These are phyloP conservation scores for Ciona savignyi DNA, from an alignment of 23 tunicate genomes.

Conservation along the genomic window DNA sequence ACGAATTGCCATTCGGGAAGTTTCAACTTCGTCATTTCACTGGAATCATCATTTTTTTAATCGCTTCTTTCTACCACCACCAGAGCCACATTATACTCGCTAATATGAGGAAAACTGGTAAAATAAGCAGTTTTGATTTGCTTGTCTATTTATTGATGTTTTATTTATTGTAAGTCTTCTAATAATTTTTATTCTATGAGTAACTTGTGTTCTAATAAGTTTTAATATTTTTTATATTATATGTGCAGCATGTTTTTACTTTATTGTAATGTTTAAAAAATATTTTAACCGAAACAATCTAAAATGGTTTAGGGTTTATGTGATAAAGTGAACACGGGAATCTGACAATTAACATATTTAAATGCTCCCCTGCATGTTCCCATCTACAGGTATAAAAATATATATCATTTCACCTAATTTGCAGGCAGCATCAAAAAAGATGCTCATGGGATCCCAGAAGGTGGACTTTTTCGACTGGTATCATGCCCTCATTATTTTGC, in stretches of 20 bases:
- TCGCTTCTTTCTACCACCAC: slow-evolving; percentile 27
- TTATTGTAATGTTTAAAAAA: no score
- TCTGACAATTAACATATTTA: no score
- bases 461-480: slow-evolving; percentile 29
- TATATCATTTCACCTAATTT: background rate
- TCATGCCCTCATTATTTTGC: slow-evolving; percentile 75
- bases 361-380: background rate
- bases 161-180: no score
- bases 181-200: background rate
- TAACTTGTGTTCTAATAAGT: no score
- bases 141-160: no score
- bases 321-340: no score
- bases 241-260: no score
- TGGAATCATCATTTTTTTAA: slow-evolving; percentile 21
- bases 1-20: slow-evolving; percentile 26
- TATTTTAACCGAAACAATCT: no score
- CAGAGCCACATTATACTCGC: slow-evolving; percentile 46
- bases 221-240: no score
- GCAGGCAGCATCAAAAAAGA: slow-evolving; percentile 25
- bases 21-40: slow-evolving; percentile 19
- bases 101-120: slow-evolving; percentile 34
- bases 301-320: no score
- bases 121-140: slow-evolving; percentile 3
- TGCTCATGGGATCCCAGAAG: slow-evolving; percentile 39
- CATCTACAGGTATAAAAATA: background rate